Evolutionary conservation across 2,888 invertebrate genomes (phyloP).

Genomic region (Gonocerus acuteangulatus): DNA sequence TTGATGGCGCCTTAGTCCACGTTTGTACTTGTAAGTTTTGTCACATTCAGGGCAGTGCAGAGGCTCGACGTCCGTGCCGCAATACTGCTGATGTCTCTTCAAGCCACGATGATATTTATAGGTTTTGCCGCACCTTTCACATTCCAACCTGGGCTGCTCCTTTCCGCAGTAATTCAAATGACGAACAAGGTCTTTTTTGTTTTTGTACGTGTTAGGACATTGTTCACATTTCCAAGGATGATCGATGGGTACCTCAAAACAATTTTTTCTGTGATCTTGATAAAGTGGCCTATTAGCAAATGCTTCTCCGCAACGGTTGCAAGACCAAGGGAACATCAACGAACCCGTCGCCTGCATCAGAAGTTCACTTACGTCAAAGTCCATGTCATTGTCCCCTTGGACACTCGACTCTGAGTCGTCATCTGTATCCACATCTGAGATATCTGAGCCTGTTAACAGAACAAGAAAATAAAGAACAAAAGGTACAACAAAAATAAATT

Average conservation of each 20-base stretch:
- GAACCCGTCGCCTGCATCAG: constrained; percentile 23
- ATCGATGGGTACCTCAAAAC: constrained; percentile 12
- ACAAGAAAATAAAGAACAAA: constrained; percentile 3
- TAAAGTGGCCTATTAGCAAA: constrained; percentile 17
- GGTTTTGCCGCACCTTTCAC: constrained; percentile 25
- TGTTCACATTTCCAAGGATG: constrained; percentile 29
- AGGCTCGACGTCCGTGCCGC: constrained; percentile 30
- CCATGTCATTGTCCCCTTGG: constrained; percentile 1
- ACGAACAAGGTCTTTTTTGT: constrained; percentile 30
- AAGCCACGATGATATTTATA: constrained; percentile 30
- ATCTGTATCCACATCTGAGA: constrained; percentile 23
- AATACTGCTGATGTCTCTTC: constrained; percentile 27
- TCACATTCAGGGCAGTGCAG: constrained; percentile 43
- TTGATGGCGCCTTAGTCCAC: constrained; percentile 44
- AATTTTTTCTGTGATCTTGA: constrained; percentile 22
- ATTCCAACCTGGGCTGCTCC: constrained; percentile 19
- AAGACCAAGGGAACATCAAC: constrained; percentile 26
- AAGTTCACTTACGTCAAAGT: constrained; percentile 15
- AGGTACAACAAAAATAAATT: background rate
- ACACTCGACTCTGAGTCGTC: constrained; percentile 16
- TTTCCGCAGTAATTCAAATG: constrained; percentile 27
- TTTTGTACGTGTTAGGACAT: constrained; percentile 30
- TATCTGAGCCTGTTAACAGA: constrained; percentile 25
- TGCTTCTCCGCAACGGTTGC: constrained; percentile 28
- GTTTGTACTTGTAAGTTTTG: constrained; percentile 45